Evolutionary conservation across 2,797 vertebrate genomes (phyloP).

Genomic region (Melopsittacus undulatus): DNA sequence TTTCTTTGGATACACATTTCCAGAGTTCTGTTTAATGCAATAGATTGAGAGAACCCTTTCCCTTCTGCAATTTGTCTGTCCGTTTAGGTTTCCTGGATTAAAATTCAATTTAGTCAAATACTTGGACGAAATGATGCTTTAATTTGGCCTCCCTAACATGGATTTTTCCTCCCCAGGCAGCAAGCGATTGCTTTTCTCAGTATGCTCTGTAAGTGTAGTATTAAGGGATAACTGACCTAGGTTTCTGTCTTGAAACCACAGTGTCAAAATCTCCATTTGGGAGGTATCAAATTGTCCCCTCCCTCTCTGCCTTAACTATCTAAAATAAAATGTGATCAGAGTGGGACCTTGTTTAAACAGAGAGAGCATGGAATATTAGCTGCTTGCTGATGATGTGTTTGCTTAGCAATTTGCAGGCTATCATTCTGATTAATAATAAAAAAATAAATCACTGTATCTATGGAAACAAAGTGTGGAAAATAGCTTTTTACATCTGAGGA

Average conservation of each 20-base stretch:
- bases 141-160: not conserved
- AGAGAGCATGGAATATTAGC: not conserved
- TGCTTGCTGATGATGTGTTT: slow-evolving; percentile 47
- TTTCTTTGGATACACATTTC: not conserved
- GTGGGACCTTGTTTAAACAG: slow-evolving; percentile 3
- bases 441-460: slow-evolving; percentile 68
- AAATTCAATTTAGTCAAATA: slow-evolving; percentile 42
- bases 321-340: not conserved
- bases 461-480: slow-evolving; percentile 73
- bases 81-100: slow-evolving; percentile 27
- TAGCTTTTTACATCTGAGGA: slow-evolving; percentile 61
- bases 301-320: not conserved
- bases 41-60: not conserved
- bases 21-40: not conserved
- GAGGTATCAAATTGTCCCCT: not conserved
- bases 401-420: slow-evolving; percentile 65
- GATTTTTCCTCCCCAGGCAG: not conserved
- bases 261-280: not conserved
- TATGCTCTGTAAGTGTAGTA: not conserved
- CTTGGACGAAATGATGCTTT: slow-evolving; percentile 30
- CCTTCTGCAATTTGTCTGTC: not conserved
- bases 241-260: not conserved
- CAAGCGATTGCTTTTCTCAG: not conserved
- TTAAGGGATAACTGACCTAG: not conserved
- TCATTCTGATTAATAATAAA: slow-evolving; percentile 69